Base-by-base conservation (phyloP, 2,113 vertebrate genomes). In the Nematolebias whitei region DNA sequence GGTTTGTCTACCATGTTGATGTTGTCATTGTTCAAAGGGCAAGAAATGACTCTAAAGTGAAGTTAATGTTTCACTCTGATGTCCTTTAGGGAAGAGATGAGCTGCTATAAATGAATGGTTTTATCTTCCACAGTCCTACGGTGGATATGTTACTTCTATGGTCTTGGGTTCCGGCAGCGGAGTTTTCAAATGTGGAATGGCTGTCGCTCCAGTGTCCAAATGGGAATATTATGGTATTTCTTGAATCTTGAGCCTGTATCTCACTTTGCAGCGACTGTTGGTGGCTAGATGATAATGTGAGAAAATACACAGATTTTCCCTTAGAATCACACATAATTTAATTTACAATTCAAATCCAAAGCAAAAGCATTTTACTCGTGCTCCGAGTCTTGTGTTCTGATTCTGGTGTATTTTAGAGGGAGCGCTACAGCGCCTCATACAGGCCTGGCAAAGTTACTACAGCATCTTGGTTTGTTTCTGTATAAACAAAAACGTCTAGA, bases 61-160 rank as follows among this genome's bases (percentile, higher is more conserved):
- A 68, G 68, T 81, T 76, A 76, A 79, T 71, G 72, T 64, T 82
- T 68, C 20, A 78, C 70, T 40, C 12, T 20, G 48, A 69, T 32
- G 67, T 39, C 63, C 43, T 73, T 68, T 62, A 40, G 15, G 53
- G 29, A 32, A 48, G 19, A 12, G 24, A 64, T 59, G 40, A 68
- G 49, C 55, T 29, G 2, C 63, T 75, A 23, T 69, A 20, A 41
- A 80, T 24, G 18, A 65, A 11, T 20, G 23, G 20, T 50, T 50
- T 50, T 80, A 1, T 92, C 76, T 89, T 82, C 75, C 49, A 22
- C 92, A 99, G 98, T 99, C 98, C 50, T 99, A 99, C 45, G 98
- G 98, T 50, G 98, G 98, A 47, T 99, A 99, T 7, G 96, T 97
- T 64, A 93, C 96, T 18, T 99, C 98, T 3, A 99, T 99, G 98